Conservation (phyloP, 2,888 invertebrate species). For the Lithophane socia region DNA sequence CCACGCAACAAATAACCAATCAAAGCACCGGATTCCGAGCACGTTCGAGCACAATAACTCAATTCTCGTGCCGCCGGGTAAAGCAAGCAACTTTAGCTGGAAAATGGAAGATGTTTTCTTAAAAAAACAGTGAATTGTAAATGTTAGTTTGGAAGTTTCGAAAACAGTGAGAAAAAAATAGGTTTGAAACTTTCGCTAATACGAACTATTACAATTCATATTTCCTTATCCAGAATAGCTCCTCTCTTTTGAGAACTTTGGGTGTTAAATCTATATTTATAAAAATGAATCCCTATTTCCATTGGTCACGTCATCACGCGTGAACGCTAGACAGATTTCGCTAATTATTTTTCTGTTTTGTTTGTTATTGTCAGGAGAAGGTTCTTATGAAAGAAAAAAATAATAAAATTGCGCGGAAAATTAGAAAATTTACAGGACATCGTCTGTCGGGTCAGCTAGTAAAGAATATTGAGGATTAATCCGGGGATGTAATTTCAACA, state of each 20-base stretch:
- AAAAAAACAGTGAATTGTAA: not conserved
- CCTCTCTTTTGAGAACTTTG: not conserved
- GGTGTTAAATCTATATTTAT: not conserved
- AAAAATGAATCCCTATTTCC: too few relatives aligned
- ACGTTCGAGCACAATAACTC: constrained; percentile 65
- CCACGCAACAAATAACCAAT: constrained; percentile 63
- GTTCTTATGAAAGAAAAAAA: too few relatives aligned
- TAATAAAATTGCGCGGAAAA: too few relatives aligned
- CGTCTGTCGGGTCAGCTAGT: too few relatives aligned
- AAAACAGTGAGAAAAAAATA: not conserved
- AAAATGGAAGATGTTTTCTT: constrained; percentile 26
- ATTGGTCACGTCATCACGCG: too few relatives aligned
- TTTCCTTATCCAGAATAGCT: not conserved
- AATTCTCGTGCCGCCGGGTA: constrained; percentile 54
- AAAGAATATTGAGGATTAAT: not conserved
- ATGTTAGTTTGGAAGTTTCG: not conserved
- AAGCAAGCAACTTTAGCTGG: constrained; percentile 22
- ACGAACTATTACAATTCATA: not conserved
- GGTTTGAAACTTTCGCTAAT: not conserved
- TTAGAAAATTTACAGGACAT: too few relatives aligned
- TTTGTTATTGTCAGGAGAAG: too few relatives aligned
- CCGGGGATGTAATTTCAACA: not conserved
- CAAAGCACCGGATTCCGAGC: constrained; percentile 57
- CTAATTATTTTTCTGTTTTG: too few relatives aligned
- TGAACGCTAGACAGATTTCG: too few relatives aligned